Percentiles rank a stretch among this genome's conserved stretches.
Conservation (phyloP, 2,888 invertebrate species). For the Actias luna region DNA sequence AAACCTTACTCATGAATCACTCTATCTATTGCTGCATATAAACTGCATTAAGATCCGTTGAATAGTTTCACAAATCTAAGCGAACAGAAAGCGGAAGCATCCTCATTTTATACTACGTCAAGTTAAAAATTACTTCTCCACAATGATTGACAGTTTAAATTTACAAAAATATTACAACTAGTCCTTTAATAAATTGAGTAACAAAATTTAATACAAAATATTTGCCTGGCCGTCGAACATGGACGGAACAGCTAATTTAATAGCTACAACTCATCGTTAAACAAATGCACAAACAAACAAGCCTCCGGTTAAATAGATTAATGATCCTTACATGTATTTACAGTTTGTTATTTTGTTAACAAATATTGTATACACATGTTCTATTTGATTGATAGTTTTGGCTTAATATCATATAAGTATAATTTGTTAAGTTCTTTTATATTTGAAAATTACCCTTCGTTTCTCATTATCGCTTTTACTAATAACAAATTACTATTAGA, state of each 20-base stretch:
- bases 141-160: background rate
- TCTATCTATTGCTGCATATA: no score
- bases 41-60: no score
- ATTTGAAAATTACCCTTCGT: background rate
- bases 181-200: background rate
- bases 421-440: background rate
- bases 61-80: no score
- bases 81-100: no score
- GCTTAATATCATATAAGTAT: constrained; percentile 37
- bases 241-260: background rate
- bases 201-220: background rate
- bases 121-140: background rate
- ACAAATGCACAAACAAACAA: constrained; percentile 57
- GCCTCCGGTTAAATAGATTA: constrained; percentile 72
- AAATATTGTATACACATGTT: constrained; percentile 57
- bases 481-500: background rate
- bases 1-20: no score
- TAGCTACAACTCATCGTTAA: constrained; percentile 18
- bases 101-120: no score
- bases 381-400: constrained; percentile 51
- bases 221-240: background rate
- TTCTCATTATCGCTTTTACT: background rate
- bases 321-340: constrained; percentile 60
- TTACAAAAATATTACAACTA: background rate
- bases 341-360: constrained; percentile 68